Evolutionary conservation across 2,888 invertebrate species (phyloP).

Genomic region (Leucozona laternaria): DNA sequence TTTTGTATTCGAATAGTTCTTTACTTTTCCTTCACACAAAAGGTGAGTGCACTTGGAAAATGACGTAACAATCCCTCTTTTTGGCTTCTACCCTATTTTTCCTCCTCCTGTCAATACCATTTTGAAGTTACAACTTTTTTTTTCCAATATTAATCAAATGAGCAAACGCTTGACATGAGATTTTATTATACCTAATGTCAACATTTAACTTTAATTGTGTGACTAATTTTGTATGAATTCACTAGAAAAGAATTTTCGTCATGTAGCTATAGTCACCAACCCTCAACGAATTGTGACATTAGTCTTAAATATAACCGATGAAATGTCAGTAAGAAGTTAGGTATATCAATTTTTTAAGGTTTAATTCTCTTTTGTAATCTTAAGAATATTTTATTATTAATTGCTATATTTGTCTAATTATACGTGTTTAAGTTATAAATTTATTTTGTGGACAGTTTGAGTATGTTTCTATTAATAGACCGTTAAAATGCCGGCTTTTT

Average conservation of each 20-base stretch:
- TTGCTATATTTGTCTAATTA: constrained; percentile 1
- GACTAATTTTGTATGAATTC: constrained; percentile 60
- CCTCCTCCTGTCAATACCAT: background rate
- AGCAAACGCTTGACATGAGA: background rate
- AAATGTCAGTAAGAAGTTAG: background rate
- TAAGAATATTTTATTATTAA: background rate
- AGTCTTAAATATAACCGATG: constrained; percentile 2
- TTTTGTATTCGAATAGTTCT: constrained; percentile 24
- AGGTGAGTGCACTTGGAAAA: constrained; percentile 73
- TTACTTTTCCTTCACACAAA: constrained; percentile 43
- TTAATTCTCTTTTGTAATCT: constrained; percentile 10
- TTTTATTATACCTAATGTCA: background rate
- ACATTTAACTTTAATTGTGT: constrained; percentile 52
- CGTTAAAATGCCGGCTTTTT: constrained; percentile 63
- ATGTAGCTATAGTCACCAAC: constrained; percentile 32
- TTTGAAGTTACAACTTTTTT: background rate
- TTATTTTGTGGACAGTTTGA: constrained; percentile 28
- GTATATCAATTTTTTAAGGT: constrained; percentile 32
- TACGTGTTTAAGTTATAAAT: constrained; percentile 12
- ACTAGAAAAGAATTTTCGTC: constrained; percentile 23
- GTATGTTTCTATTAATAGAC: constrained; percentile 59
- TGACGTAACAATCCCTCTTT: constrained; percentile 62
- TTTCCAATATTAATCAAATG: background rate
- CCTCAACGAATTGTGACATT: constrained; percentile 48
- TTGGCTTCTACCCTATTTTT: constrained; percentile 3